A percentile compares a stretch with the other conserved stretches of the same genome.
These are phyloP conservation scores for Neomonachus schauinslandi DNA, from an alignment of 2,113 vertebrate species.

Conservation along the genomic window DNA sequence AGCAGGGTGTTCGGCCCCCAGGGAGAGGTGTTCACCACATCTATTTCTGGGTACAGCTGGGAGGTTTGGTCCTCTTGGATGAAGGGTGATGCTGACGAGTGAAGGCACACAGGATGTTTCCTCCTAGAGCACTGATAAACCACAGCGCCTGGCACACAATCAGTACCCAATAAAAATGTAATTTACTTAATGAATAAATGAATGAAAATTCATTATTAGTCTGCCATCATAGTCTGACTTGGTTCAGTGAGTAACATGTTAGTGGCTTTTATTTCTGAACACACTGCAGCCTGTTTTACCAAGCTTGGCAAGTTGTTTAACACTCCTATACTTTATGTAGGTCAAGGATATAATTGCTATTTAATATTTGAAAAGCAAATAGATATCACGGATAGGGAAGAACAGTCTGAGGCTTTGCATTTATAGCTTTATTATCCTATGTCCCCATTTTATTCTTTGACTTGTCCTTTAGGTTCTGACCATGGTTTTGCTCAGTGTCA, in stretches of 20 bases:
- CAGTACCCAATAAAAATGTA: background rate
- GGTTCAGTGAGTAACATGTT: background rate
- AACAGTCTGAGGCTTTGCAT: background rate
- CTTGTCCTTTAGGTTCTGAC: background rate
- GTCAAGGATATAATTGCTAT: slow-evolving; percentile 19
- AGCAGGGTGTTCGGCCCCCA: background rate
- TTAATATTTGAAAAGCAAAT: slow-evolving; percentile 60
- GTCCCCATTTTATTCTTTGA: background rate
- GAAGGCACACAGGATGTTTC: background rate
- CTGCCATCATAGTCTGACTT: background rate
- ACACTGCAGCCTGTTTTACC: background rate
- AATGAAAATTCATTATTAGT: background rate
- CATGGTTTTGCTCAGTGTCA: background rate
- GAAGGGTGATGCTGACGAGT: background rate
- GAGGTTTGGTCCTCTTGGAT: background rate
- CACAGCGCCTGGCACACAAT: background rate
- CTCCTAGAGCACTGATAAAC: background rate
- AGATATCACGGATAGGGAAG: background rate
- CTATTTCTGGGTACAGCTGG: background rate
- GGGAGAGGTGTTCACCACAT: background rate
- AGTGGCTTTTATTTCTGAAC: background rate
- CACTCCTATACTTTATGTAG: background rate
- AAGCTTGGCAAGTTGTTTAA: background rate
- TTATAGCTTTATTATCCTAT: background rate
- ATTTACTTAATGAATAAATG: background rate